These are phyloP conservation scores for Coreoperca whiteheadi DNA, from an alignment of 2,113 vertebrate species.

Conservation along the genomic window DNA sequence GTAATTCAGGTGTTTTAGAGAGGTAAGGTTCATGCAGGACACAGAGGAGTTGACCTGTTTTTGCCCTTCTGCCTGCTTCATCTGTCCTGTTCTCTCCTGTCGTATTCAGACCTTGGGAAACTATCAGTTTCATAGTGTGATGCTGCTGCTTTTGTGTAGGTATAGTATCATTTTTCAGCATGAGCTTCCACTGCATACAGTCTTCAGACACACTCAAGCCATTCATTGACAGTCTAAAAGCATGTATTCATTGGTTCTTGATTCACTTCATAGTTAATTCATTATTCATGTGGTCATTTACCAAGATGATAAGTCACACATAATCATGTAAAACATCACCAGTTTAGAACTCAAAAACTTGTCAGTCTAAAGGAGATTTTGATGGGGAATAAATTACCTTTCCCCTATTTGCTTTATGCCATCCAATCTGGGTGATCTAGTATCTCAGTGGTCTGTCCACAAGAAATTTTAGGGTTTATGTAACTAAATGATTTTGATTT, in stretches of 20 bases:
- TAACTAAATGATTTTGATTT: too few species aligned
- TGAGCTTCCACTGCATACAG: background rate
- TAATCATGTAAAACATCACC: background rate
- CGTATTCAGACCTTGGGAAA: conserved; percentile 36
- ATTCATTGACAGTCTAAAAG: background rate
- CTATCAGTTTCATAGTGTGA: conserved; percentile 53
- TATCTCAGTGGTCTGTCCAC: too few species aligned
- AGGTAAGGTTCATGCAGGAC: background rate
- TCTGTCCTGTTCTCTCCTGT: background rate
- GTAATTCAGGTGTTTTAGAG: background rate
- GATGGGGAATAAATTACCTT: too few species aligned
- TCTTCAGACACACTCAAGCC: background rate
- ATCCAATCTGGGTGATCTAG: too few species aligned
- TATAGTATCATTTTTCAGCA: conserved; percentile 53
- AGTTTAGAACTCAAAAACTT: background rate
- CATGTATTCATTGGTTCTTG: background rate
- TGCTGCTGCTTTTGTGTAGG: conserved; percentile 44
- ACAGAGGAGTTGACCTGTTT: background rate
- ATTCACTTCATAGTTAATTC: background rate
- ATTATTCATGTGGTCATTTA: background rate
- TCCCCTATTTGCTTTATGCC: too few species aligned
- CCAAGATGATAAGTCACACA: background rate
- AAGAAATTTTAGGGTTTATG: too few species aligned
- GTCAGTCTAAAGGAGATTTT: too few species aligned
- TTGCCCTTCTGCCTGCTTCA: background rate